A percentile compares a stretch with the other conserved stretches of the same genome.
Conservation (phyloP, 2,797 vertebrate genomes). For the Acipenser oxyrinchus region DNA sequence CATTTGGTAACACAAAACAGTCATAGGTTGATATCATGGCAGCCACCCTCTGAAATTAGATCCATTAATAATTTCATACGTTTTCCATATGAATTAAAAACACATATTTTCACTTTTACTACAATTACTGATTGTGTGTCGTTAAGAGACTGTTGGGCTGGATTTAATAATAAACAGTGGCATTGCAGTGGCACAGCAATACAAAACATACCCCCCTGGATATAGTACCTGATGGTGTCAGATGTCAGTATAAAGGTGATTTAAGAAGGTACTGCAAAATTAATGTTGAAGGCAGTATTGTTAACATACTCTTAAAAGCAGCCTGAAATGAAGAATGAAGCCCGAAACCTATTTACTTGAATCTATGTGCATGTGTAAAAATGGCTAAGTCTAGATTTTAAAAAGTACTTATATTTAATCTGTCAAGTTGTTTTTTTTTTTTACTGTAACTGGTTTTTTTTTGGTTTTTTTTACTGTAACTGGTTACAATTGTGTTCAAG, state of each 20-base stretch:
- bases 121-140: neutral
- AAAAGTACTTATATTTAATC: too few species aligned
- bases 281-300: neutral
- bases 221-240: neutral
- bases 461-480: too few species aligned
- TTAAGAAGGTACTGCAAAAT: neutral
- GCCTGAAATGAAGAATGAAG: too few species aligned
- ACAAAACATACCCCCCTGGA: neutral
- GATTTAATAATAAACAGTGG: neutral
- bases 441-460: too few species aligned
- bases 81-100: neutral
- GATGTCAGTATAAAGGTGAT: neutral
- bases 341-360: too few species aligned
- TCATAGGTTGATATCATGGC: neutral
- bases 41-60: neutral
- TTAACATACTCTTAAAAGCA: neutral
- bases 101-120: neutral
- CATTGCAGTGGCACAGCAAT: neutral
- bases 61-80: neutral
- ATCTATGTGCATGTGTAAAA: too few species aligned
- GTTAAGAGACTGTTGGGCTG: neutral
- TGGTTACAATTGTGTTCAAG: too few species aligned
- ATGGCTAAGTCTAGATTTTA: too few species aligned
- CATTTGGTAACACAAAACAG: neutral
- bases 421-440: too few species aligned